Percentiles rank a stretch among this genome's conserved stretches.
phyloP scores from a whole-genome alignment of 2,113 vertebrate species.

The Argyrosomus japonicus region DNA sequence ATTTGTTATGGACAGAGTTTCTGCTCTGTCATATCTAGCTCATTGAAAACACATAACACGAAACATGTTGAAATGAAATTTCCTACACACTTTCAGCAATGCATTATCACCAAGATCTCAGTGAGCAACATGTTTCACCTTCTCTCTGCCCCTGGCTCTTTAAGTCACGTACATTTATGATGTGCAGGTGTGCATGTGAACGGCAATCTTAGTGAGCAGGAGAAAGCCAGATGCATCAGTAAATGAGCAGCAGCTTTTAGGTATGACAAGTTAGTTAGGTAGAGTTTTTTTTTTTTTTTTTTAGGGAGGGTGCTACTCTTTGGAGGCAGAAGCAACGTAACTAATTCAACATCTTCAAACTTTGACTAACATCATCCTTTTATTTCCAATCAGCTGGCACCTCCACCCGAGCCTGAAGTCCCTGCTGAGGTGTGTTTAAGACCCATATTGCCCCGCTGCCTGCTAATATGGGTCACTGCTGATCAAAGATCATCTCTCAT shows the following conservation, averaged over 20 bases:
- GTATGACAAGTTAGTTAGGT: not conserved
- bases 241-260: not conserved
- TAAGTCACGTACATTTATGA: constrained; percentile 26
- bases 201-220: constrained; percentile 12
- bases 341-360: constrained; percentile 54
- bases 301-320: constrained; percentile 7
- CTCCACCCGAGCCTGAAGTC: constrained; percentile 89
- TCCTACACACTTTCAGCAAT: not conserved
- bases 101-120: constrained; percentile 2
- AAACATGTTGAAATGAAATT: not conserved
- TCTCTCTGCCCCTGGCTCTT: constrained; percentile 22
- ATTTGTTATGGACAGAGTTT: not conserved
- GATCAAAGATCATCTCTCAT: constrained; percentile 44
- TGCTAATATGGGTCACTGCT: constrained; percentile 80
- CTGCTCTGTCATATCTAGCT: constrained; percentile 26
- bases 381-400: constrained; percentile 92
- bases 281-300: too few species aligned
- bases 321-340: constrained; percentile 38
- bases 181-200: constrained; percentile 44
- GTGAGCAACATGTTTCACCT: constrained; percentile 4
- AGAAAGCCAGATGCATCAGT: constrained; percentile 13
- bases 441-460: constrained; percentile 77
- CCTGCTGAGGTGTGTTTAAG: constrained; percentile 91
- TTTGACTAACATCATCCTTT: constrained; percentile 84
- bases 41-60: constrained; percentile 6